Conservation (phyloP, 2,797 vertebrate species). For the Nothura maculosa region DNA sequence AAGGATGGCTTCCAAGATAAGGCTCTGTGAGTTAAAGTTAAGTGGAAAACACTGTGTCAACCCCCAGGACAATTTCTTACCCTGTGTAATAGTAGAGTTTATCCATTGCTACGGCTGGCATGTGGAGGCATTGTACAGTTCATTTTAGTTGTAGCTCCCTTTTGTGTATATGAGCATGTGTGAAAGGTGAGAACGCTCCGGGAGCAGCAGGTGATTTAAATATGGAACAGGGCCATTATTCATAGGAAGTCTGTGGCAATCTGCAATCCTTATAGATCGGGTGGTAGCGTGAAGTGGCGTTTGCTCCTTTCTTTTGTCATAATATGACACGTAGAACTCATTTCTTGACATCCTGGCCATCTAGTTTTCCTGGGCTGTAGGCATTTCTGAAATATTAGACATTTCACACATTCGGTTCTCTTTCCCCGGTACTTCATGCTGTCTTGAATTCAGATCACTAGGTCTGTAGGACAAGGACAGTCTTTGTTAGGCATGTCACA, state of each 20-base stretch:
- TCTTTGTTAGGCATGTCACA: not conserved
- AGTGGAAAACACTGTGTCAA: slow-evolving; percentile 50
- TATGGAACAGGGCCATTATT: not conserved
- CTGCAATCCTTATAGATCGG: not conserved
- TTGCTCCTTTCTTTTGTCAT: not conserved
- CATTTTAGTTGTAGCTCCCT: not conserved
- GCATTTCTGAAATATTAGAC: not conserved
- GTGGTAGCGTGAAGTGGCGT: not conserved
- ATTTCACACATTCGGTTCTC: not conserved
- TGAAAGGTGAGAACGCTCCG: not conserved
- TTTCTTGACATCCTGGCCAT: not conserved
- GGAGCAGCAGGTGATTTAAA: not conserved
- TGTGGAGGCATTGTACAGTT: not conserved
- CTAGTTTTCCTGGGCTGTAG: not conserved
- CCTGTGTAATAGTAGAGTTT: not conserved
- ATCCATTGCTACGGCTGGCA: not conserved
- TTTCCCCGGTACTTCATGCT: not conserved
- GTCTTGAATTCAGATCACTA: not conserved
- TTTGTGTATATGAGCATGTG: not conserved
- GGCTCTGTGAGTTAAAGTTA: slow-evolving; percentile 1
- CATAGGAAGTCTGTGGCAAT: not conserved
- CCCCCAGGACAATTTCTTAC: not conserved
- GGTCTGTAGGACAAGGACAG: not conserved
- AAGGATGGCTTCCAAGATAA: not conserved
- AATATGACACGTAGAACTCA: not conserved